These are phyloP conservation scores for Lysandra coridon DNA, from an alignment of 2,888 invertebrate genomes.

Conservation along the genomic window DNA sequence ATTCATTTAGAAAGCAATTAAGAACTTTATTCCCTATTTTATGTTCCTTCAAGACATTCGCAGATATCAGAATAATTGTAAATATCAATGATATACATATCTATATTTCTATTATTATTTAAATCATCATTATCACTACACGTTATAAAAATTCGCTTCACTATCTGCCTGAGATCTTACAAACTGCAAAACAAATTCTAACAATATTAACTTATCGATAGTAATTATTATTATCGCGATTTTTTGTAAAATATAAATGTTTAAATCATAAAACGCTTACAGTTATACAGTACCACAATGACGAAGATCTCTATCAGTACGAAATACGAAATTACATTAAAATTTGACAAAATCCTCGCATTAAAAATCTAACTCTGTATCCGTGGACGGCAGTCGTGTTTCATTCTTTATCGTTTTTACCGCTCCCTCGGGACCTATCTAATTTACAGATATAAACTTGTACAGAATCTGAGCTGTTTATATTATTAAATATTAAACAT, in stretches of 20 bases:
- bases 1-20: conserved; percentile 11
- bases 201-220: not conserved
- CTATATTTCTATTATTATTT: too few relatives aligned
- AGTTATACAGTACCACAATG: not conserved
- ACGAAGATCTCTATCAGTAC: not conserved
- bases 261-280: not conserved
- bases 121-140: too few relatives aligned
- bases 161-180: too few relatives aligned
- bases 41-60: not conserved
- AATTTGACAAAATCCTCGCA: conserved; percentile 29
- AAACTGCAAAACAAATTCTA: too few relatives aligned
- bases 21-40: conserved; percentile 4
- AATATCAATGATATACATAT: not conserved
- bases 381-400: conserved; percentile 31
- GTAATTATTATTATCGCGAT: not conserved
- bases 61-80: conserved; percentile 5
- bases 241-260: too few relatives aligned
- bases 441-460: conserved; percentile 34
- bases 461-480: conserved; percentile 29
- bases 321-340: conserved; percentile 20
- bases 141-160: too few relatives aligned
- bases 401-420: conserved; percentile 37
- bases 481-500: conserved; percentile 24
- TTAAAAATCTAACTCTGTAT: conserved; percentile 29
- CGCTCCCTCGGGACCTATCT: conserved; percentile 35